Evolutionary conservation across 2,888 invertebrate genomes (phyloP).

Genomic region (Halictus ligatus): DNA sequence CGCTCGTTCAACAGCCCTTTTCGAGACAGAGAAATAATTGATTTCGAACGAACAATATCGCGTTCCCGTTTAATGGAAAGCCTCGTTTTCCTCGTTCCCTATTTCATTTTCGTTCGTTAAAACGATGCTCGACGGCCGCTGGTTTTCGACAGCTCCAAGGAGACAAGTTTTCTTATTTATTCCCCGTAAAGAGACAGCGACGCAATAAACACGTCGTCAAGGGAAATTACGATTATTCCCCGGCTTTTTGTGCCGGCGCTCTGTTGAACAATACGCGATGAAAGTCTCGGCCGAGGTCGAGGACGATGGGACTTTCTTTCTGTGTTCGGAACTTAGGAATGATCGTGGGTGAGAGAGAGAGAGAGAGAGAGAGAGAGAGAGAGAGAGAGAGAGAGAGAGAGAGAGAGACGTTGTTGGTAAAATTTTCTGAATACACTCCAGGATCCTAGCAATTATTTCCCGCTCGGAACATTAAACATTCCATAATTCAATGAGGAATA

Average conservation of each 20-base stretch:
- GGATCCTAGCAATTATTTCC: background rate
- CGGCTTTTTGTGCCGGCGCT: background rate
- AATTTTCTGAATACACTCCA: background rate
- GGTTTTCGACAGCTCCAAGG: slow-evolving; percentile 7
- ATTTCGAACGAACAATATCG: background rate
- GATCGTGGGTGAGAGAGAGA: background rate
- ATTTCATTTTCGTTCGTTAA: background rate
- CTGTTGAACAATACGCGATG: slow-evolving; percentile 5
- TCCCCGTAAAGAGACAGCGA: slow-evolving; percentile 17
- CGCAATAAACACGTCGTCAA: slow-evolving; percentile 23
- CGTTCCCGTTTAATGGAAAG: background rate
- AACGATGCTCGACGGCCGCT: background rate
- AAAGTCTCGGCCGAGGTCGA: slow-evolving; percentile 11
- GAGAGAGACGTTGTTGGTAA: background rate
- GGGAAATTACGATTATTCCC: slow-evolving; percentile 27
- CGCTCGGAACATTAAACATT: background rate
- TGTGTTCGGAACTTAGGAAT: background rate
- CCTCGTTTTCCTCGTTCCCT: background rate
- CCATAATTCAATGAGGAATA: background rate
- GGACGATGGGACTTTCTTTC: slow-evolving; percentile 2
- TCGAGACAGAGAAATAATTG: background rate
- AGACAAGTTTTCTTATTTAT: slow-evolving; percentile 38
- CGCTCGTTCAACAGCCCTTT: background rate
- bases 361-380: background rate
- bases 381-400: too few relatives aligned